Evolutionary conservation across 2,888 invertebrate species (phyloP), one percentile per base, ranked within the genome.

Genomic region (Drosophila sordidapex): DNA sequence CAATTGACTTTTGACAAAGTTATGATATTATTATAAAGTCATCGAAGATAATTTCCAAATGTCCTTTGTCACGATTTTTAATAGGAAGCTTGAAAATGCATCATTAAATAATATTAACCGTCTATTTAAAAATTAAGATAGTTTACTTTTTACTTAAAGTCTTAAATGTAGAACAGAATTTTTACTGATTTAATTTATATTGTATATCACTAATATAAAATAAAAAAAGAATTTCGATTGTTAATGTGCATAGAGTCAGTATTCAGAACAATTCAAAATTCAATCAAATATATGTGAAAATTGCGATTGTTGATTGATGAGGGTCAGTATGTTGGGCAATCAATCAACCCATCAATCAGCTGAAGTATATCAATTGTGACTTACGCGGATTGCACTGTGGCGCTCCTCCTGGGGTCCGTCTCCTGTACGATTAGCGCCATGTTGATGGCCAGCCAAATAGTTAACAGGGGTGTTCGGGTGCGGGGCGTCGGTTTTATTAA

Each of bases 371-470:
- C 46, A 46, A 21, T 5, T 43, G 21, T 10, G 78, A 93, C 93
- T 93, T 92, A 93, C 93, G 93, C 93, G 87, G 93, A 93, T 90
- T 93, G 92, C 67, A 93, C 93, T 89, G 92, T 90, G 86, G 89
- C 90, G 79, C 90, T 90, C 78, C 91, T 85, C 82, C 90, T 92
- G 64, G 90, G 87, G 54, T 77, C 84, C 81, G 93, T 91, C 83
- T 93, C 92, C 89, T 93, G 93, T 69, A 92, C 83, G 74, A 93
- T 91, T 83, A 93, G 90, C 81, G 93, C 93, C 89, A 93, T 81
- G 79, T 92, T 93, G 66, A 93, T 91, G 83, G 93, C 93, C 85
- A 93, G 89, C 93, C 93, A 93, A 72, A 93, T 90, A 75, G 93
- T 92, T 63, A 93, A 87, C 76, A 93, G 87, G 57, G 92, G 92